These are phyloP conservation scores for Phoebastria nigripes DNA, from an alignment of 2,797 vertebrate genomes.

Conservation along the genomic window DNA sequence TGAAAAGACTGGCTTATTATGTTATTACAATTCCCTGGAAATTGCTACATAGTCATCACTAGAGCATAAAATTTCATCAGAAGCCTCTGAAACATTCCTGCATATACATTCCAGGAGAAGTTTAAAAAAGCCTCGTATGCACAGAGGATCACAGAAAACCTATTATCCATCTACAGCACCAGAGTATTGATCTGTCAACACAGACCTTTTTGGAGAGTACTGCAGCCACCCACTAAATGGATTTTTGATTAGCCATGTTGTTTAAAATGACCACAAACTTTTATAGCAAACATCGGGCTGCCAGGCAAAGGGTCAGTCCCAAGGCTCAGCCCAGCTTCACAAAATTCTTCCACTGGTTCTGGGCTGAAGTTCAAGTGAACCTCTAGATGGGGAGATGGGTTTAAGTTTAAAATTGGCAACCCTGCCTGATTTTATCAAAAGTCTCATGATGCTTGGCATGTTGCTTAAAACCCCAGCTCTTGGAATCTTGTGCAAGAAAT, in stretches of 20 bases:
- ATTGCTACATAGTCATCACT: constrained; percentile 19
- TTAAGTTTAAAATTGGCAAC: constrained; percentile 32
- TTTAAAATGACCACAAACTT: neutral
- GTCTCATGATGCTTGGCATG: neutral
- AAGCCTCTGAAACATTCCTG: constrained; percentile 11
- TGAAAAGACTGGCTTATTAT: constrained; percentile 4
- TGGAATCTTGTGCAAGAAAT: neutral
- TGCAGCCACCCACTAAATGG: neutral
- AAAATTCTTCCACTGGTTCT: constrained; percentile 24
- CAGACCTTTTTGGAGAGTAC: neutral
- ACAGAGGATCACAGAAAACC: neutral
- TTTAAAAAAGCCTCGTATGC: neutral
- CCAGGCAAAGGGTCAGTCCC: constrained; percentile 35
- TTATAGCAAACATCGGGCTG: neutral
- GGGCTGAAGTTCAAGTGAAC: constrained; percentile 41
- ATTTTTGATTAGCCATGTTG: neutral
- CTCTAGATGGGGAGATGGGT: constrained; percentile 32
- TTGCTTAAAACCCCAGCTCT: neutral
- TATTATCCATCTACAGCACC: neutral
- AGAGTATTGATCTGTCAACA: neutral
- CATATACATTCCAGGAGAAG: neutral
- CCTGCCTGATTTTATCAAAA: neutral
- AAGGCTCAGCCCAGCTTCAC: neutral
- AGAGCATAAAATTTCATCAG: constrained; percentile 40
- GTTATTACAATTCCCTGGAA: constrained; percentile 61